Evolutionary conservation across 2,113 vertebrate genomes (phyloP), one percentile per base, ranked within the genome.

Genomic region (Cnemophilus loriae): DNA sequence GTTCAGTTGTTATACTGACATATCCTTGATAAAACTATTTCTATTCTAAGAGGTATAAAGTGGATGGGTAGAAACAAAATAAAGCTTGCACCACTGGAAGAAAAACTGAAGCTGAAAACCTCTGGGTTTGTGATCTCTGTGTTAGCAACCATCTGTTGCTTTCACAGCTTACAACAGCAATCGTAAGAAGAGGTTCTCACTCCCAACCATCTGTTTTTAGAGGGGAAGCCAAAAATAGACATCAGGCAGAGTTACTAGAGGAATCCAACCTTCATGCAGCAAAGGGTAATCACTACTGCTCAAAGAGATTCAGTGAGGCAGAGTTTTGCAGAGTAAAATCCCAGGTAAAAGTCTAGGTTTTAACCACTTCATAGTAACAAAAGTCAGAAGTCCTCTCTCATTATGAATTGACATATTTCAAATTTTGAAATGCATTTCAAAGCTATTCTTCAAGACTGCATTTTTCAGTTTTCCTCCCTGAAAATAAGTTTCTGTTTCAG

Each of bases 221-320:
- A 94, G 80, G 44, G 82, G 94, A 89, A 97, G 94, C 93, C 97
- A 96, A 97, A 98, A 98, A 98, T 97, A 98, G 97, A 96, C 79
- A 94, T 61, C 68, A 68, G 96, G 93, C 95, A 61, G 67, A 90
- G 87, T 39, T 90, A 90, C 79, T 83, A 47, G 69, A 96, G 91
- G 92, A 96, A 91, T 91, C 96, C 77, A 93, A 76, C 90, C 93
- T 93, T 92, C 87, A 70, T 22, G 42, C 90, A 89, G 88, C 67
- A 86, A 94, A 96, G 92, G 89, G 86, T 84, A 93, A 93, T 77
- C 33, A 55, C 78, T 65, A 24, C 70, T 16, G 93, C 64, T 90
- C 67, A 56, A 60, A 61, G 65, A 47, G 57, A 32, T 63, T 41
- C 44, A n/a, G 88, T 11, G 77, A 81, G 79, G 39, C 67, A 63